Percentiles rank a stretch among this genome's conserved stretches.
Evolutionary conservation across 2,888 invertebrate genomes (phyloP).

Genomic region (Lacanobia oleracea): DNA sequence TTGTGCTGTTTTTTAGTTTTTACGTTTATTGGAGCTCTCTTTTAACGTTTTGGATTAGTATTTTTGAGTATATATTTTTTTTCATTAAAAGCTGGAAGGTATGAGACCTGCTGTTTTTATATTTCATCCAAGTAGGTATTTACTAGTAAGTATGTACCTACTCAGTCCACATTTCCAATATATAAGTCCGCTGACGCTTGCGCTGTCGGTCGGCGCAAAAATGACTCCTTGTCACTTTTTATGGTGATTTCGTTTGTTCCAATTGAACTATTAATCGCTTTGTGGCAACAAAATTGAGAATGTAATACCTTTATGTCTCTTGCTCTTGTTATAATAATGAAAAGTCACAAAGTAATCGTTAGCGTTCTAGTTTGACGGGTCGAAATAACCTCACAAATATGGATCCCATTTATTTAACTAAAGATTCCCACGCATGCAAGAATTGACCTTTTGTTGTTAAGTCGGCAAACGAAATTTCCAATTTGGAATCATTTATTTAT

Average conservation of each 20-base stretch:
- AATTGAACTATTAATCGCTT: neutral
- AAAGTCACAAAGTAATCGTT: neutral
- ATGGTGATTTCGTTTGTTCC: slow-evolving; percentile 11
- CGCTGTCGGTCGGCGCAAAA: slow-evolving; percentile 3
- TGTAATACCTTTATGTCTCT: neutral
- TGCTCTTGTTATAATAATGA: neutral
- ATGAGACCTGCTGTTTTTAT: neutral
- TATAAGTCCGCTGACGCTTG: too few relatives aligned
- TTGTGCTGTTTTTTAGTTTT: slow-evolving; percentile 29
- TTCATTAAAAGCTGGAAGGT: neutral
- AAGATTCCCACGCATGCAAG: neutral
- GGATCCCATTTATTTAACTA: neutral
- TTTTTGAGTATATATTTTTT: neutral
- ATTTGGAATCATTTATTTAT: too few relatives aligned
- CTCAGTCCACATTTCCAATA: neutral
- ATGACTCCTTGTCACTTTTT: slow-evolving; percentile 1
- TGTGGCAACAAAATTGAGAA: neutral
- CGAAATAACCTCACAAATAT: slow-evolving; percentile 5
- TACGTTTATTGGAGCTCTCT: neutral
- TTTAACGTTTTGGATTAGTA: neutral
- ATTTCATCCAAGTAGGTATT: neutral
- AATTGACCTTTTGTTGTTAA: neutral
- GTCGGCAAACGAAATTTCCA: neutral
- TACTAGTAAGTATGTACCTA: neutral
- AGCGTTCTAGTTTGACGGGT: neutral